Evolutionary conservation across 1,140 invertebrate species (phyloP), one percentile per base, ranked within the genome.

Genomic region (Brachionus angularis): DNA sequence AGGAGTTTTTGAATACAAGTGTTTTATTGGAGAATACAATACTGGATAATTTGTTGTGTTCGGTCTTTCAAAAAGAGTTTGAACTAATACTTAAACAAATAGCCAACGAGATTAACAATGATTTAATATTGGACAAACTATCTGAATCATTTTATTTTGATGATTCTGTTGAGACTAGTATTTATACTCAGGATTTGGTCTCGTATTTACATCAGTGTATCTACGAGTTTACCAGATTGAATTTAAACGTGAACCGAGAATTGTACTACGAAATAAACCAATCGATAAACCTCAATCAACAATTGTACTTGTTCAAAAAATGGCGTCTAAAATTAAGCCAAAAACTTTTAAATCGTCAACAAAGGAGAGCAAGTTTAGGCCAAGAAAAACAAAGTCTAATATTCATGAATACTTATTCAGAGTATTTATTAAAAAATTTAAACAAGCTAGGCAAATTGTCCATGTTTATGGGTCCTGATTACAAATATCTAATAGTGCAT

Each of bases 71-170:
- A 34, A 50, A 47, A 46, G 39, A 67, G 14, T 67, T 67, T 29
- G 62, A 67, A 8, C 25, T 33, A 21, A 67, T 67, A 21, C 27
- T 67, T 16, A 67, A 67, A 46, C 42, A 67, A 67, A 50, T 67
- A 21, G 62, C 62, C 7, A 34, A 5, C 29, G 42, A 67, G 34
- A 67, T 67, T 34, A 67, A 33, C 29, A 47, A 33, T 14, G 62
- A 67, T 34, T n/a, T 67, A 16, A 31, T 67, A 12, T 50, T 67
- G 47, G 62, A 67, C n/a, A 33, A 50, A 50, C 36, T 67, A 25
- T 39, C 62, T 5, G 29, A 44, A 3, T 31, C 12, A 18, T 12
- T 67, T 3, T 67, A 67, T 46, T 67, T 67, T 29, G 42, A 47
- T 42, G 39, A 42, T 10, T 16, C 10, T 47, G 1, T 21, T 5